Conservation (phyloP, 2,888 invertebrate species). For the Acrobasis consociella region DNA sequence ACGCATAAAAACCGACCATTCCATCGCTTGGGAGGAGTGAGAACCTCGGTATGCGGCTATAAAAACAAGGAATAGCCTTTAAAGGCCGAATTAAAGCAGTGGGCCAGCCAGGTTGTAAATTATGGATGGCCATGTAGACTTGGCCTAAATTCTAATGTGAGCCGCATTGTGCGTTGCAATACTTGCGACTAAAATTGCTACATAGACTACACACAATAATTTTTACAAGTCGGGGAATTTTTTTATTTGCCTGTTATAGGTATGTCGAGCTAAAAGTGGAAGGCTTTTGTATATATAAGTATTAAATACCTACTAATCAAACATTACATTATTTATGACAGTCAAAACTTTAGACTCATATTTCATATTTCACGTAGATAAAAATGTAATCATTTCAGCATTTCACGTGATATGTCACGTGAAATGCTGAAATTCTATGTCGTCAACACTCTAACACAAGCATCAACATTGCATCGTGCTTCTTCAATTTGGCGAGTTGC, state of each 20-base stretch:
- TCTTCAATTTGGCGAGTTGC: conserved; percentile 5
- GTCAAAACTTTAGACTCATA: too few species aligned
- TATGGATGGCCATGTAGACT: neutral
- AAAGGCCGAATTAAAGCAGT: conserved; percentile 18
- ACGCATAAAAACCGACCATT: conserved; percentile 16
- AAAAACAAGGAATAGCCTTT: conserved; percentile 23
- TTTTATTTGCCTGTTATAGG: too few species aligned
- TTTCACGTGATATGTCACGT: neutral
- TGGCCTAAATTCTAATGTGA: neutral
- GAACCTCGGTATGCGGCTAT: conserved; percentile 17
- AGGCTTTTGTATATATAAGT: neutral
- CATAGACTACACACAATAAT: too few species aligned
- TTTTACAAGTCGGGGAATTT: too few species aligned
- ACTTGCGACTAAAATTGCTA: neutral
- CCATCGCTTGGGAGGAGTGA: conserved; percentile 18
- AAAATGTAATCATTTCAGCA: neutral
- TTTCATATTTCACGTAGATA: neutral
- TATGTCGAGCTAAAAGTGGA: neutral
- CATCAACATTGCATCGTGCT: conserved; percentile 2
- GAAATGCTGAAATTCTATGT: neutral
- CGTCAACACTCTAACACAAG: neutral
- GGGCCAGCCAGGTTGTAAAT: conserved; percentile 18
- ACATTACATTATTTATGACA: too few species aligned
- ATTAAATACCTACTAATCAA: too few species aligned
- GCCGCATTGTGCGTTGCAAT: too few species aligned